These are phyloP conservation scores for Sepioteuthis lessoniana DNA, from an alignment of 2,888 invertebrate genomes.

Conservation along the genomic window DNA sequence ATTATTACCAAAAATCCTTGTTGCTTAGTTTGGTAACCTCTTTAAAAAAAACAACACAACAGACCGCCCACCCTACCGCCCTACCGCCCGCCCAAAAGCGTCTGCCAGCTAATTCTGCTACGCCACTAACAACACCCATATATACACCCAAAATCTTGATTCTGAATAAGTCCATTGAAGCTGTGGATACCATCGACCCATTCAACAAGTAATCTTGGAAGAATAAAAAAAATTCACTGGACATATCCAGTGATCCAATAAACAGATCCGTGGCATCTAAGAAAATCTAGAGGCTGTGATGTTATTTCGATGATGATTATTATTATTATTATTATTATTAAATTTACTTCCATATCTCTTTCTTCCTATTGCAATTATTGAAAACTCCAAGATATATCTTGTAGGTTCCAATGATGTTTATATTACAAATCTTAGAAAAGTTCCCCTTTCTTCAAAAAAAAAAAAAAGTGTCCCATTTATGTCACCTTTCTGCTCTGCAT, in stretches of 20 bases:
- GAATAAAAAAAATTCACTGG: slow-evolving; percentile 21
- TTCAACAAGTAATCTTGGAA: slow-evolving; percentile 13
- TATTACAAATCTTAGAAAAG: neutral
- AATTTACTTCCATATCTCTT: neutral
- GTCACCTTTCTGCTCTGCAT: slow-evolving; percentile 24
- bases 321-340: neutral
- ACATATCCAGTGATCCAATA: neutral
- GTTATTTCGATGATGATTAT: neutral
- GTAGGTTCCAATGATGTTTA: neutral
- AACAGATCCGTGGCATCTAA: slow-evolving; percentile 3
- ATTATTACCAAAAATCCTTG: slow-evolving; percentile 14
- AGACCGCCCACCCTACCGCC: neutral
- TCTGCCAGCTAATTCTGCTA: slow-evolving; percentile 33
- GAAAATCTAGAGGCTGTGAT: slow-evolving; percentile 33
- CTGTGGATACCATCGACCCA: slow-evolving; percentile 10
- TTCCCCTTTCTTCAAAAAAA: neutral
- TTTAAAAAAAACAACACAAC: neutral
- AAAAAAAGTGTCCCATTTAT: neutral
- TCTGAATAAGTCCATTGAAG: slow-evolving; percentile 21
- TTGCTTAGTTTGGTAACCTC: slow-evolving; percentile 33
- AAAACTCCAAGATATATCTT: neutral
- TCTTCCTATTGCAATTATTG: neutral
- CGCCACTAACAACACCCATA: slow-evolving; percentile 23
- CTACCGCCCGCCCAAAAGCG: slow-evolving; percentile 8
- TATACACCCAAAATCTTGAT: slow-evolving; percentile 13